phyloP scores from a whole-genome alignment of 2,888 invertebrate genomes.

The Gibbula magus region DNA sequence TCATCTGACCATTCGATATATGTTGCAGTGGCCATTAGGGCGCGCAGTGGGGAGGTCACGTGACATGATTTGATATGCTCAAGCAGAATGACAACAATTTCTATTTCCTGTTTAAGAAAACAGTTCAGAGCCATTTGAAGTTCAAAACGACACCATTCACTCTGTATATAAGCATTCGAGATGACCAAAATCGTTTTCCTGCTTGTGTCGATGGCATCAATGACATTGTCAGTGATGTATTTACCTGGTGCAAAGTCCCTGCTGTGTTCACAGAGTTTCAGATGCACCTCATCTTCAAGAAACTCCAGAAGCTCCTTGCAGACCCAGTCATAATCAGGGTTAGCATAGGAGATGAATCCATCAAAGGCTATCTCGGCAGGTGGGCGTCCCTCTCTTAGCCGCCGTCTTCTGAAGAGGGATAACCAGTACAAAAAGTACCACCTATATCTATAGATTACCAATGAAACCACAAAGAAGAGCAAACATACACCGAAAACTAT shows the following conservation, averaged over 20 bases:
- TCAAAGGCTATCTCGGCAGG: not conserved
- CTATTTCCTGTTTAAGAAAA: not conserved
- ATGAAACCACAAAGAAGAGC: not conserved
- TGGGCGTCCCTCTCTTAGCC: not conserved
- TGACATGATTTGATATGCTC: not conserved
- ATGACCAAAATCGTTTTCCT: not conserved
- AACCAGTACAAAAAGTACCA: slow-evolving; percentile 1
- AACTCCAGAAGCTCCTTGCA: not conserved
- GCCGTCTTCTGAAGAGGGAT: not conserved
- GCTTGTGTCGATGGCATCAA: not conserved
- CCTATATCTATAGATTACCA: not conserved
- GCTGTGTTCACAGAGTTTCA: not conserved
- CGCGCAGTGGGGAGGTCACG: not conserved
- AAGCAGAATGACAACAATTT: not conserved
- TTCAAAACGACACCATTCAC: slow-evolving; percentile 1
- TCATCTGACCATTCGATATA: not conserved
- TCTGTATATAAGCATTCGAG: not conserved
- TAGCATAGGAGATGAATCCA: not conserved
- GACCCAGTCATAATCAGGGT: not conserved
- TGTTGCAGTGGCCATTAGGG: not conserved
- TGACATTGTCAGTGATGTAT: slow-evolving; percentile 1
- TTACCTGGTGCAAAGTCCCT: not conserved
- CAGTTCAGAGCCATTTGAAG: not conserved
- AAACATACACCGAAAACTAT: not conserved
- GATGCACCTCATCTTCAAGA: not conserved